Conservation (phyloP, 2,113 vertebrate species). For the Callithrix jacchus region DNA sequence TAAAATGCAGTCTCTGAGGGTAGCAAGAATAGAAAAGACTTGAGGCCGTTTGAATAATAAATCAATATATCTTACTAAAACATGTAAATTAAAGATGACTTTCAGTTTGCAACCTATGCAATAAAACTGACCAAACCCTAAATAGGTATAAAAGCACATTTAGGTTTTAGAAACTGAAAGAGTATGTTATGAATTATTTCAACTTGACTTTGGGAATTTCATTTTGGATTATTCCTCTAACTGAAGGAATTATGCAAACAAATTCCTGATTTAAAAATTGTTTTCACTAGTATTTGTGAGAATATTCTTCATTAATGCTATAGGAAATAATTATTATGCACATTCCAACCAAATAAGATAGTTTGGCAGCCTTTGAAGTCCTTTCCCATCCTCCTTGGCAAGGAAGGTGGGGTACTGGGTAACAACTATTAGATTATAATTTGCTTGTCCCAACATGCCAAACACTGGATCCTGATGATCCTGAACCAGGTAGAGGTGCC, state of each 20-base stretch:
- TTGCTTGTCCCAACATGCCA: background rate
- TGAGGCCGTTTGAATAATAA: background rate
- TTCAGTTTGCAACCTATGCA: background rate
- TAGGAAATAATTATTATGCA: background rate
- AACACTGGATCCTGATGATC: background rate
- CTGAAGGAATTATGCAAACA: background rate
- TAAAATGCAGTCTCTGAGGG: background rate
- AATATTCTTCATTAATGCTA: background rate
- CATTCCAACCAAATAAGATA: background rate
- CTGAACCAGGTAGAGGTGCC: background rate
- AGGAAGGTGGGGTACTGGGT: background rate
- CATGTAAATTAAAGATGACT: background rate
- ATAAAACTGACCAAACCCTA: background rate
- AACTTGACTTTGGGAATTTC: background rate
- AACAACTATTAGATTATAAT: background rate
- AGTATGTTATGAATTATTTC: background rate
- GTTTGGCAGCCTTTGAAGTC: background rate
- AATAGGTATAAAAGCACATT: background rate
- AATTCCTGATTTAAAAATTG: background rate
- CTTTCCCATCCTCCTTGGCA: background rate
- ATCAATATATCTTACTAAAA: background rate
- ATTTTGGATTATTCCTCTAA: slow-evolving; percentile 1
- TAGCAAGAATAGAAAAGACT: background rate
- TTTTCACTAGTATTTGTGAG: background rate
- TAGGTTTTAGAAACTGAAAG: background rate